phyloP scores from a whole-genome alignment of 2,888 invertebrate genomes.

The Malacosoma neustria region DNA sequence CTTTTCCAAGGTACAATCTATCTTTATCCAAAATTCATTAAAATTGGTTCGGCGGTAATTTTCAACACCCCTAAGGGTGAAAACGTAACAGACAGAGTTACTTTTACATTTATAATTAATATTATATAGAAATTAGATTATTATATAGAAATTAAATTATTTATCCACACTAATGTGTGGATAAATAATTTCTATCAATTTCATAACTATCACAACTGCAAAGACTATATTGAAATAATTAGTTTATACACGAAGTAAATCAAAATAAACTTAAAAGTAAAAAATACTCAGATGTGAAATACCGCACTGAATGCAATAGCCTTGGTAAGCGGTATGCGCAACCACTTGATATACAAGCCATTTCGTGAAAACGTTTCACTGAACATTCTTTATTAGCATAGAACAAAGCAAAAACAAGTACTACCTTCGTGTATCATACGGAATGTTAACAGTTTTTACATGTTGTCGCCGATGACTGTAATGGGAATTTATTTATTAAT shows the following conservation, averaged over 20 bases:
- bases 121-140: too few relatives aligned
- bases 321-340: conserved; percentile 19
- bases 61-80: too few relatives aligned
- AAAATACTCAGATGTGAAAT: background rate
- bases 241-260: background rate
- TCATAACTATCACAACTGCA: background rate
- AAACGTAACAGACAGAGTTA: too few relatives aligned
- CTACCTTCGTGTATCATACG: conserved; percentile 16
- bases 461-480: too few relatives aligned
- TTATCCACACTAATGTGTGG: too few relatives aligned
- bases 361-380: conserved; percentile 15
- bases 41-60: too few relatives aligned
- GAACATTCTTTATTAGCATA: too few relatives aligned
- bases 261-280: background rate
- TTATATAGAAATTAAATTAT: too few relatives aligned
- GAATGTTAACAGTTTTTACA: background rate
- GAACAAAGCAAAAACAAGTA: conserved; percentile 13
- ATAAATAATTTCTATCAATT: background rate
- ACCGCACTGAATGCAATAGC: conserved; percentile 8
- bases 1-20: too few relatives aligned
- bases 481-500: too few relatives aligned
- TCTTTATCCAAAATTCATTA: too few relatives aligned
- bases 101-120: too few relatives aligned
- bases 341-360: conserved; percentile 13
- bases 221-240: background rate